Base-by-base conservation (phyloP, 2,113 vertebrate genomes). In the Chloroceryle aenea region DNA sequence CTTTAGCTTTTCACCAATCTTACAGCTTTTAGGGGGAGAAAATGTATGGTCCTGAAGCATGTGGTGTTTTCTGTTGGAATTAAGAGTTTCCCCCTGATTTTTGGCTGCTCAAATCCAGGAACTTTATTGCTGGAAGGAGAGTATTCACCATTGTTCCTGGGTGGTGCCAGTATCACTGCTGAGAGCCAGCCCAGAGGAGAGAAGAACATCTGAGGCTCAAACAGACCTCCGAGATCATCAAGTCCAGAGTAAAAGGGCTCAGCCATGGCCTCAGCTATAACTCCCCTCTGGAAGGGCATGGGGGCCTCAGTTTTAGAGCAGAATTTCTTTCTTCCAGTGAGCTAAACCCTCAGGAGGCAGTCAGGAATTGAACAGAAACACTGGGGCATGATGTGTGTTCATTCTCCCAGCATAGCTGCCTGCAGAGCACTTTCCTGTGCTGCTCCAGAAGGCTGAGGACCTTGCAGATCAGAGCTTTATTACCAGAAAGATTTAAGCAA, bases 301-400 rank as follows among this genome's bases (percentile, higher is more conserved):
- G 12, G 7, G 3, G 5, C 23, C 36, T 34, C 52, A 16, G 5
- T 32, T 56, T 81, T 13, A 20, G 26, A 40, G 21, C 15, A 55
- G 26, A 64, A 50, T 79, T 68, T 14, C 9, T 23, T 85, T 52
- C 12, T 86, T n/a, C 22, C 15, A 2, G 1, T 5, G 38, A 20
- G 11, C 55, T 12, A 55, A 77, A 36, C 48, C 50, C 29, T 61
- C 40, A 52, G 69, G 48, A n/a, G 66, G 22, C 15, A 59, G 12
- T 5, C 40, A 53, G 17, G 2, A 6, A 18, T 3, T 22, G 19
- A 48, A 17, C 1, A 2, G 45, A 74, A 47, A 10, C 30, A 21
- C 8, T 19, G 30, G 30, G 7, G 7, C 20, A 0, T 4, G 30
- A 29, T 17, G 38, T 7, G 13, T 12, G 3, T 36, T 36, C 30